Conservation (phyloP, 23 tunicate genomes). For the Oikopleura dioica region DNA sequence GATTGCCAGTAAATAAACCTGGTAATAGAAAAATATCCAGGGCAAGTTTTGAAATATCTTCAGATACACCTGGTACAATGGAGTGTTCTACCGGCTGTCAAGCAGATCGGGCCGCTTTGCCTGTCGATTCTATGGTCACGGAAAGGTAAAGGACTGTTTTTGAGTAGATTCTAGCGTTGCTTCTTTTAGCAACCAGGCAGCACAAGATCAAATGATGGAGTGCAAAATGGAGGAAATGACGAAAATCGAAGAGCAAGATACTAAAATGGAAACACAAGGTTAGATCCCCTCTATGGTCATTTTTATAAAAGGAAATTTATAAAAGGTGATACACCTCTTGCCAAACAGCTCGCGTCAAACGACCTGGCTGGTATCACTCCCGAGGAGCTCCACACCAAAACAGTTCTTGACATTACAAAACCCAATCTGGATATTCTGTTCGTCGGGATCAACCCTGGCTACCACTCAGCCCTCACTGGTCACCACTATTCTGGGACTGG, state of each 20-base stretch:
- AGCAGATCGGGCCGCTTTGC: neutral
- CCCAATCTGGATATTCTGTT: neutral
- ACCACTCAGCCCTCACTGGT: conserved; percentile 10
- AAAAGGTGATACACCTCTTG: too few relatives aligned
- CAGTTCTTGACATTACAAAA: neutral
- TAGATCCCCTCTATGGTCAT: too few relatives aligned
- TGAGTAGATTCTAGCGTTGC: too few relatives aligned
- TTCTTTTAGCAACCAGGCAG: too few relatives aligned
- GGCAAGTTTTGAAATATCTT: neutral
- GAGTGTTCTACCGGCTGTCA: neutral
- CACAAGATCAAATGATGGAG: too few relatives aligned
- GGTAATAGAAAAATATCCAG: too few relatives aligned
- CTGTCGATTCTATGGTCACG: neutral
- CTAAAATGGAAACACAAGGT: too few relatives aligned
- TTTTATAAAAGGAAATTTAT: too few relatives aligned
- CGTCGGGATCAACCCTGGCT: conserved; percentile 8
- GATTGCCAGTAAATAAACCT: too few relatives aligned
- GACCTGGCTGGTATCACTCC: neutral
- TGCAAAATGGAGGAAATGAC: too few relatives aligned
- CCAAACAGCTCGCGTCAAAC: neutral
- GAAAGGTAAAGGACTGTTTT: too few relatives aligned
- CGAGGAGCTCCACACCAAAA: neutral
- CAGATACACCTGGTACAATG: neutral
- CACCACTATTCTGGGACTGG: conserved; percentile 12
- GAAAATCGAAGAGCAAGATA: too few relatives aligned